Evolutionary conservation across 2,113 vertebrate species (phyloP).

Genomic region (Arvicanthis niloticus): DNA sequence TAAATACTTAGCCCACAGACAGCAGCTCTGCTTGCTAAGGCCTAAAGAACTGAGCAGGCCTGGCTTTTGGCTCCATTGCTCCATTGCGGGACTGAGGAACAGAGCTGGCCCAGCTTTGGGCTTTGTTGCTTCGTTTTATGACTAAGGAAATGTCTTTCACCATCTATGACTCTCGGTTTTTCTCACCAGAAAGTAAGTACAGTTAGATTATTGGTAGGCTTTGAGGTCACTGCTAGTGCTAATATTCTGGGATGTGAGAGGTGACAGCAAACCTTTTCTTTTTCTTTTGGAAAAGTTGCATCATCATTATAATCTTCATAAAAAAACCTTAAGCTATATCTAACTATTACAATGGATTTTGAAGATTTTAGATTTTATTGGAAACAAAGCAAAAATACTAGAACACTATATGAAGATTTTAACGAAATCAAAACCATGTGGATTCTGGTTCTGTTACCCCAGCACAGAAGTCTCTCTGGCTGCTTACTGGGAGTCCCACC

Average conservation of each 20-base stretch:
- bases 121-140: not conserved
- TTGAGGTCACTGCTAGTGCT: not conserved
- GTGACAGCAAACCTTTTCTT: constrained; percentile 34
- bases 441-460: not conserved
- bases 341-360: constrained; percentile 51
- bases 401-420: not conserved
- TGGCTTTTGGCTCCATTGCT: not conserved
- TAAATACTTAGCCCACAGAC: not conserved
- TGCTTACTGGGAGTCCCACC: not conserved
- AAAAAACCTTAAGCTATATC: constrained; percentile 1
- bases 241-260: constrained; percentile 13
- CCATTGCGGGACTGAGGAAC: not conserved
- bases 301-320: not conserved
- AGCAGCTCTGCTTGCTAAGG: constrained; percentile 9
- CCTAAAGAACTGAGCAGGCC: not conserved
- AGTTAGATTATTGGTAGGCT: not conserved
- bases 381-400: constrained; percentile 23
- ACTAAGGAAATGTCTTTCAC: not conserved
- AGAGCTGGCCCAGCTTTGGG: not conserved
- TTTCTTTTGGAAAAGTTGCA: constrained; percentile 41
- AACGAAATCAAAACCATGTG: not conserved
- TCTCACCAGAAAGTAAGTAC: constrained; percentile 5
- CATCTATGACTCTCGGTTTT: constrained; percentile 14
- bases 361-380: constrained; percentile 47
- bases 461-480: not conserved